Base-by-base conservation (phyloP, 2,113 vertebrate genomes). In the Aepyceros melampus region DNA sequence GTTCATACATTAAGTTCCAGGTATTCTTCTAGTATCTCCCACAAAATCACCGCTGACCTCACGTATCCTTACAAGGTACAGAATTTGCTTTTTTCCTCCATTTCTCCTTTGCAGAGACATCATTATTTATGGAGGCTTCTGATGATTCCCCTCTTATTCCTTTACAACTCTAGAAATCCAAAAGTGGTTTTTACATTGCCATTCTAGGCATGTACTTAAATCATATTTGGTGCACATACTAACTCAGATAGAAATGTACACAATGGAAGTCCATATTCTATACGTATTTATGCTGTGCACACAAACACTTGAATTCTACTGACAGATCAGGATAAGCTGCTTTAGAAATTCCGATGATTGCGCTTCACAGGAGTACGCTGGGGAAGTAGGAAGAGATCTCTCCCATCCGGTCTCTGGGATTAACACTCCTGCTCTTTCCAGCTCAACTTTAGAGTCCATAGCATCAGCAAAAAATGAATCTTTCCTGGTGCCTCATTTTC, bases 401-500 rank as follows among this genome's bases (percentile, higher is more conserved):
- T 67, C 74, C 43, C 81, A 97, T 94, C 55, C 2, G 0, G 88
- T 40, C 82, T 97, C 94, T 96, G 84, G 87, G 97, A 92, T 96
- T n/a, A 64, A 95, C 74, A 88, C 76, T 90, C 90, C 89, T 88
- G 21, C 4, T 93, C 94, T 89, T 86, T 94, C 86, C 53, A 91
- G 51, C 25, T 96, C 62, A 91, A 71, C n/a, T 60, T 89, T 64
- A 88, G 29, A 94, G 56, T 58, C 31, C n/a, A 95, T 0, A 93
- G 90, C 76, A 82, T 91, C 91, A 95, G 76, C 36, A 56, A 81
- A 47, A 43, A 16, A 58, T 0, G 3, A 58, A 14, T 91, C 82
- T 91, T 96, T 97, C 60, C 96, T 79, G 76, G n/a, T 89, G 55
- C 81, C 86, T 96, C 29, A n/a, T 94, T 91, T 93, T 97, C 94